These are phyloP conservation scores for Myiozetetes cayanensis DNA, from an alignment of 2,113 vertebrate genomes.

Conservation along the genomic window DNA sequence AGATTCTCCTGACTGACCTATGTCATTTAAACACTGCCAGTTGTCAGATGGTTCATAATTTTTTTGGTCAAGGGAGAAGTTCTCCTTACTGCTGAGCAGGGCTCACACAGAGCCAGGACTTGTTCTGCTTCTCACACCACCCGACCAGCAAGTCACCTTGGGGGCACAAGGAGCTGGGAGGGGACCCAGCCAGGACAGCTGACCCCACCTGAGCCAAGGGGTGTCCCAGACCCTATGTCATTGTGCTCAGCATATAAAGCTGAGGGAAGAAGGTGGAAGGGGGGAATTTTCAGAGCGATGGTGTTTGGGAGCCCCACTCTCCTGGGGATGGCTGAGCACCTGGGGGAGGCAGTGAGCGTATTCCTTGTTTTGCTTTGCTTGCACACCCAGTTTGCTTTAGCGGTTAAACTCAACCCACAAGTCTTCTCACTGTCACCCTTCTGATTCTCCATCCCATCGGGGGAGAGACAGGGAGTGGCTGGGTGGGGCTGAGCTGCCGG, in stretches of 20 bases:
- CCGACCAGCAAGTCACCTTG: accelerated
- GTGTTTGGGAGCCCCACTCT: accelerated
- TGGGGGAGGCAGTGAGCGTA: neutral
- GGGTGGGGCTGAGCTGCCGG: neutral
- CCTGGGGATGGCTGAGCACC: neutral
- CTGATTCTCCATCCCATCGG: accelerated
- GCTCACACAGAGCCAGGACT: accelerated
- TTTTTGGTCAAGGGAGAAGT: neutral
- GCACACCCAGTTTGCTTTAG: accelerated
- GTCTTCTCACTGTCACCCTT: neutral
- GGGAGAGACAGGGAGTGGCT: accelerated
- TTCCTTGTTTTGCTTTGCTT: neutral
- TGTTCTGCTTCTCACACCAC: neutral
- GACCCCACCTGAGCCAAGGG: neutral
- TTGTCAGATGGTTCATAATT: neutral
- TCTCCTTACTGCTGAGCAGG: neutral
- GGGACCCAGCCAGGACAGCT: neutral
- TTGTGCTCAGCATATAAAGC: neutral
- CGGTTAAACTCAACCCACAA: neutral
- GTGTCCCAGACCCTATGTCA: accelerated
- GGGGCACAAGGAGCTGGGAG: neutral
- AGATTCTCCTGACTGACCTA: neutral
- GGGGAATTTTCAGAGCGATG: accelerated
- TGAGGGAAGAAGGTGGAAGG: neutral
- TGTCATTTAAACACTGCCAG: neutral